Evolutionary conservation across 2,888 invertebrate genomes (phyloP).

Genomic region (Polydrusus pterygomalis): DNA sequence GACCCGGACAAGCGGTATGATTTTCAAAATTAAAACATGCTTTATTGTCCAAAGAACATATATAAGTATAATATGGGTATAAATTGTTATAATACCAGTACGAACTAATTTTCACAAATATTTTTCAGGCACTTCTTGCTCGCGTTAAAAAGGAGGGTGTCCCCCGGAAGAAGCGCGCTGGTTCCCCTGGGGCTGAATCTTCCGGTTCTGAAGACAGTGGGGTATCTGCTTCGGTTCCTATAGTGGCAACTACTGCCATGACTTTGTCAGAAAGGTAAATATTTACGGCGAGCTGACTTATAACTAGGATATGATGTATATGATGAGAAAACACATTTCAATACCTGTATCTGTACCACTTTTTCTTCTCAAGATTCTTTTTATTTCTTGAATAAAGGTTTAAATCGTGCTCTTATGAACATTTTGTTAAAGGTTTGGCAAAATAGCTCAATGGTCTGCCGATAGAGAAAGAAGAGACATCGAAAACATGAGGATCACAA

Average conservation of each 20-base stretch:
- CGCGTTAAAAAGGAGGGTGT: conserved; percentile 69
- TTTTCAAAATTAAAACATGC: neutral
- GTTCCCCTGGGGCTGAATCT: conserved; percentile 74
- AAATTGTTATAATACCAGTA: neutral
- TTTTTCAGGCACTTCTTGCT: conserved; percentile 66
- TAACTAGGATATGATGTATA: too few species aligned
- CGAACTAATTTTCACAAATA: conserved; percentile 11
- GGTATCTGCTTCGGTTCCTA: conserved; percentile 77
- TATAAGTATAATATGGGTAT: too few species aligned
- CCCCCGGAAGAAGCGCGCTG: conserved; percentile 65
- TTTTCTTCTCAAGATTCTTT: too few species aligned
- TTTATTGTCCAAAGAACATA: too few species aligned
- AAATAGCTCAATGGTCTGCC: conserved; percentile 94
- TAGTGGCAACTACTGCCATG: conserved; percentile 77
- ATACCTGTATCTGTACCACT: too few species aligned
- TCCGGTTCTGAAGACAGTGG: conserved; percentile 79
- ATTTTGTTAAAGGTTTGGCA: conserved; percentile 81
- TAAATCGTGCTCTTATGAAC: too few species aligned
- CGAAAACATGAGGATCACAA: conserved; percentile 90
- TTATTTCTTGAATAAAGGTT: too few species aligned
- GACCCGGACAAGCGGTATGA: conserved; percentile 56
- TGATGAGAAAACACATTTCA: too few species aligned
- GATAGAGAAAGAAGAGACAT: conserved; percentile 84
- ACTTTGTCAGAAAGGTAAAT: conserved; percentile 81
- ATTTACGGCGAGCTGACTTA: too few species aligned